These are phyloP conservation scores for Tuta absoluta DNA, from an alignment of 2,888 invertebrate species.

Conservation along the genomic window DNA sequence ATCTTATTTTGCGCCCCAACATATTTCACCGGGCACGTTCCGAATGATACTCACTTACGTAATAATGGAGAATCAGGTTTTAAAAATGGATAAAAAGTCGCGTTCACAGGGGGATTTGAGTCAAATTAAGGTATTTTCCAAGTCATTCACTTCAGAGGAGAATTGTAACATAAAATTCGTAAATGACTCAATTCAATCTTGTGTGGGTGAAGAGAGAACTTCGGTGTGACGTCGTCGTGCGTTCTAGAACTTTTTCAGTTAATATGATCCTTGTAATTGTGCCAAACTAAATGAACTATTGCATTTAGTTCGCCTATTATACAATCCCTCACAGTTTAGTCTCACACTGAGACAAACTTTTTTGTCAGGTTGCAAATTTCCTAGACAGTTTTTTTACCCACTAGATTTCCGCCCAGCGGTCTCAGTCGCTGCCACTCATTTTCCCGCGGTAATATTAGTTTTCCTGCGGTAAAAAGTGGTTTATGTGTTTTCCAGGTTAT, in stretches of 20 bases:
- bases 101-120: slow-evolving; percentile 33
- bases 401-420: no score
- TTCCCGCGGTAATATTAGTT: no score
- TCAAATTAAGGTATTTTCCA: slow-evolving; percentile 42
- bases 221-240: slow-evolving; percentile 51
- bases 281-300: slow-evolving; percentile 79
- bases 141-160: slow-evolving; percentile 44
- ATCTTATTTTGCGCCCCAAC: slow-evolving; percentile 61
- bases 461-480: no score
- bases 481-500: no score
- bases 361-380: neutral
- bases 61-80: slow-evolving; percentile 36
- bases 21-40: slow-evolving; percentile 52
- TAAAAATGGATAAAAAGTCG: slow-evolving; percentile 36
- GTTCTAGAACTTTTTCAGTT: slow-evolving; percentile 75
- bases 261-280: slow-evolving; percentile 80
- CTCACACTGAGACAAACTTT: neutral
- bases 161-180: slow-evolving; percentile 52
- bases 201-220: slow-evolving; percentile 46
- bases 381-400: neutral
- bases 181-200: slow-evolving; percentile 57
- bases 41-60: slow-evolving; percentile 37
- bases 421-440: no score
- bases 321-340: no score
- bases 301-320: slow-evolving; percentile 66